Evolutionary conservation across 1,140 invertebrate species (phyloP), one percentile per base, ranked within the genome.

Genomic region (Saccostrea glomerata): DNA sequence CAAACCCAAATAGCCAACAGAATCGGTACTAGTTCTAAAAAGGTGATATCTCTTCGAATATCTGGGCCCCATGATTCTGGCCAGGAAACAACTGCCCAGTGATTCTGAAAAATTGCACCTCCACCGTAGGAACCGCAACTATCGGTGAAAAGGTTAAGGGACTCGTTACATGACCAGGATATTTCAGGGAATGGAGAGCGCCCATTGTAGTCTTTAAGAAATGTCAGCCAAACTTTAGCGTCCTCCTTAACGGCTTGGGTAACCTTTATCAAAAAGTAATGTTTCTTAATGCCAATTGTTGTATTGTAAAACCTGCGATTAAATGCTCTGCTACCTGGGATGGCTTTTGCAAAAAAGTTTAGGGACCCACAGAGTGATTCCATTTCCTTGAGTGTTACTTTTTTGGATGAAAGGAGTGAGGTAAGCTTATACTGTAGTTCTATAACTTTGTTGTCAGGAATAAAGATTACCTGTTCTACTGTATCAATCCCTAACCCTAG

Each of bases 401-500:
- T 87, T 70, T 54, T 60, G n/a, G n/a, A 84, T 7, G 82, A 58
- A 40, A 54, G 2, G 1, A 84, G n/a, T 5, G 36, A 55, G 3
- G 30, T 63, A 23, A 73, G 25, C 11, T 60, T 40, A 0, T 17
- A 56, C 0, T 55, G 30, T n/a, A 88, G 54, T 36, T 84, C 82
- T 40, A 20, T 4, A 70, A 88, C 54, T 36, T 88, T 88, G 7
- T 40, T 63, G 7, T 73, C 56, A 11, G 58, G 82, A 12, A 88
- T 70, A 20, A 55, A 40, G 13, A 84, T 83, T 1, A 47, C 36
- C 63, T 66, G 30, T 7, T 84, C 66, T 23, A 84, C 12, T 9
- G 87, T 85, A 54, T 85, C 87, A 12, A 88, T 88, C 40, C 56
- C 82, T 73, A 88, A 56, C n/a, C 86, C 77, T 20, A 84, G 13